Conservation (phyloP, 2,797 vertebrate genomes). For the Gastrophryne carolinensis region DNA sequence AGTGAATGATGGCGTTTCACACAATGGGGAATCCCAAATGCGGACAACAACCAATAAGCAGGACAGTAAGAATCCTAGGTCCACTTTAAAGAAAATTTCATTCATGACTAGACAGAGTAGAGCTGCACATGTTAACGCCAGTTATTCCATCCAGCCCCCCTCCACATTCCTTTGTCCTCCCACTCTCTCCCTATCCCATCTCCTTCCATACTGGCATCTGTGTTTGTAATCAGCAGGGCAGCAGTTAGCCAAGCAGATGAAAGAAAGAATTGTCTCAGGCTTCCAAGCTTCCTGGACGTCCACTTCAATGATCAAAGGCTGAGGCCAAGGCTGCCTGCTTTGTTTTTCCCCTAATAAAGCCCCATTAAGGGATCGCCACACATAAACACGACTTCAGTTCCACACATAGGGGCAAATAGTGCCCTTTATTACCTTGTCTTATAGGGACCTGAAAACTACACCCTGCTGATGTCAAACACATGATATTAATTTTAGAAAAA, state of each 20-base stretch:
- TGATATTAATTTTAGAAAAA: background rate
- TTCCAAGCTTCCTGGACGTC: conserved; percentile 59
- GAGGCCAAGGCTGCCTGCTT: conserved; percentile 58
- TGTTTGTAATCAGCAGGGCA: conserved; percentile 61
- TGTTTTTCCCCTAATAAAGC: conserved; percentile 56
- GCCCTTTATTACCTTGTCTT: conserved; percentile 4
- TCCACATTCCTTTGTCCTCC: conserved; percentile 52
- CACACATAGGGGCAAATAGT: background rate
- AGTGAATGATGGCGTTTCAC: too few relatives aligned
- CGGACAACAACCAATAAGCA: too few relatives aligned
- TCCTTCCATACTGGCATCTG: conserved; percentile 54
- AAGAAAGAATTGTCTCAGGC: conserved; percentile 58
- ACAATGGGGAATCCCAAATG: too few relatives aligned
- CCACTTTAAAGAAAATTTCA: background rate
- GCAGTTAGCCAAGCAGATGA: conserved; percentile 58
- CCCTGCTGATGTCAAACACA: background rate
- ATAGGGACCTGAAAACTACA: conserved; percentile 4
- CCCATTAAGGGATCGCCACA: conserved; percentile 50
- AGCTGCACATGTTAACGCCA: conserved; percentile 9
- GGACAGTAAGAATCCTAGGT: too few relatives aligned
- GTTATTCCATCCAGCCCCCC: conserved; percentile 1
- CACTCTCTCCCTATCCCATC: conserved; percentile 42
- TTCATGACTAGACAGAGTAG: background rate
- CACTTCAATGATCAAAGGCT: conserved; percentile 61
- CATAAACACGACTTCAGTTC: conserved; percentile 41